phyloP scores from a whole-genome alignment of 2,113 vertebrate species.

The Pongo pygmaeus region DNA sequence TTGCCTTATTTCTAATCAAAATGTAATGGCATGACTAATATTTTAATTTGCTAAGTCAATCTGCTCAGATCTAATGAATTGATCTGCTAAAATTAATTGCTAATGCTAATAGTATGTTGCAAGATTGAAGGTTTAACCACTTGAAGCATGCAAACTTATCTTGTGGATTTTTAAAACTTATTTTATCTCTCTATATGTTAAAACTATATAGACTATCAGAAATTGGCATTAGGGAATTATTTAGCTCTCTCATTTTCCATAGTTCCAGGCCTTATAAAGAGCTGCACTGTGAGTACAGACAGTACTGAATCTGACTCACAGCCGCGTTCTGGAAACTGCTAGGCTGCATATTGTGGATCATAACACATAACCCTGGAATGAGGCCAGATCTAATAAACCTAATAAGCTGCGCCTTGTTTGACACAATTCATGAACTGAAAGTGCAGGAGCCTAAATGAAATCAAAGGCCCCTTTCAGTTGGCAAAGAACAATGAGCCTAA shows the following conservation, averaged over 20 bases:
- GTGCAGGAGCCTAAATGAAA: slow-evolving; percentile 49
- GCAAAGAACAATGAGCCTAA: slow-evolving; percentile 68
- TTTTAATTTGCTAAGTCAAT: slow-evolving; percentile 3
- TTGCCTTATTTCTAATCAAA: neutral
- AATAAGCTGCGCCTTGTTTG: slow-evolving; percentile 46
- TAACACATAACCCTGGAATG: neutral
- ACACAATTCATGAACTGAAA: slow-evolving; percentile 40
- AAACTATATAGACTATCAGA: neutral
- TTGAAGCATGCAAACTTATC: neutral
- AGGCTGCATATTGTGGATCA: neutral
- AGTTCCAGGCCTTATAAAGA: neutral
- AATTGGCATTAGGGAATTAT: neutral
- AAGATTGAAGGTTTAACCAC: neutral
- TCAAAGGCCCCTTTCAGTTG: slow-evolving; percentile 65
- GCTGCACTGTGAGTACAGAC: neutral
- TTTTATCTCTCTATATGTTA: neutral
- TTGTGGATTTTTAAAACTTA: neutral
- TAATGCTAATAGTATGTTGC: neutral
- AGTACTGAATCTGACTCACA: neutral
- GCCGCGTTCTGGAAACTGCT: neutral
- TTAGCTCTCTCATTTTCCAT: neutral
- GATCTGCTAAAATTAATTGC: neutral
- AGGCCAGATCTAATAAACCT: neutral
- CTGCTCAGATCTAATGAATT: neutral
- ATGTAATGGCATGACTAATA: neutral